Evolutionary conservation across 2,113 vertebrate species (phyloP).

Genomic region (Caranx melampygus): DNA sequence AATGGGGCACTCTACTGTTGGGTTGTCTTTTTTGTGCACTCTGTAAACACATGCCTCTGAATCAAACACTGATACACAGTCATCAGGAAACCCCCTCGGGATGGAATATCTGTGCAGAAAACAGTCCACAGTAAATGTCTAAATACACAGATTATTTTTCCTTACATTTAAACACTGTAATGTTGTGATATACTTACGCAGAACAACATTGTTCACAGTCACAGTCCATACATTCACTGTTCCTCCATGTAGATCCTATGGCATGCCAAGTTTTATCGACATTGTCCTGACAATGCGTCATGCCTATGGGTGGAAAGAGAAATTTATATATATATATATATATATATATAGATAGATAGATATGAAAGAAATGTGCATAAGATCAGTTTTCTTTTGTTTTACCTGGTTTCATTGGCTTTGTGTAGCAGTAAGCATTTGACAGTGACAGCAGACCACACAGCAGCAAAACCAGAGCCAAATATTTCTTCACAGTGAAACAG

Average conservation of each 20-base stretch:
- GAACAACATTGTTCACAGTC: not conserved
- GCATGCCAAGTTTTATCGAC: constrained; percentile 47
- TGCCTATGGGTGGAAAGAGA: not conserved
- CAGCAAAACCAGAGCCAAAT: no score
- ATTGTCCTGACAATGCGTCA: constrained; percentile 56
- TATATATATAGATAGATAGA: no score
- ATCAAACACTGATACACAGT: constrained; percentile 68
- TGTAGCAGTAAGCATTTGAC: not conserved
- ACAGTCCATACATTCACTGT: constrained; percentile 59
- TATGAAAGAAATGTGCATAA: not conserved
- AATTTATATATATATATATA: not conserved
- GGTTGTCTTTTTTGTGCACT: constrained; percentile 60
- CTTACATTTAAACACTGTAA: not conserved
- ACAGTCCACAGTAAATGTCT: not conserved
- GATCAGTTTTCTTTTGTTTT: not conserved
- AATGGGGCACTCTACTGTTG: constrained; percentile 31
- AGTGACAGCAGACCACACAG: constrained; percentile 31
- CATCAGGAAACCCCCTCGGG: accelerated
- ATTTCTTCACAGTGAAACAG: not conserved
- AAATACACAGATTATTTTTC: not conserved
- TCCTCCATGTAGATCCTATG: constrained; percentile 66
- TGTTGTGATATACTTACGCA: constrained; percentile 39
- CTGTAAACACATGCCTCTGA: constrained; percentile 40
- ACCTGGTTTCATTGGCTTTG: not conserved
- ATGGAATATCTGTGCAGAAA: constrained; percentile 47